Conservation (phyloP, 2,888 invertebrate genomes). For the Dione juno region DNA sequence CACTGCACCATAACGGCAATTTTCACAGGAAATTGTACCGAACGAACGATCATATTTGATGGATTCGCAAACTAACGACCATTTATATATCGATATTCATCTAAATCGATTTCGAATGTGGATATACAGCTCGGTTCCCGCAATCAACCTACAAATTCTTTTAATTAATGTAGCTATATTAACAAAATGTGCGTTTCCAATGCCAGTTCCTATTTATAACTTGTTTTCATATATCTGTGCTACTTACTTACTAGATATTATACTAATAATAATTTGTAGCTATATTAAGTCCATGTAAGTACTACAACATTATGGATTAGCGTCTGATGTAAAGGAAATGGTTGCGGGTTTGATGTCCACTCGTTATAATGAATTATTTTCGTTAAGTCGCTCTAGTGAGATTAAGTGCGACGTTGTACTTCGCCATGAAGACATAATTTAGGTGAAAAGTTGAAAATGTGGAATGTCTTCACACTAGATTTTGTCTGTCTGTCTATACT, state of each 20-base stretch:
- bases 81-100: slow-evolving; percentile 38
- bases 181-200: slow-evolving; percentile 16
- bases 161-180: slow-evolving; percentile 32
- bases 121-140: slow-evolving; percentile 32
- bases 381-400: too few species aligned
- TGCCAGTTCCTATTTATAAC: slow-evolving; percentile 24
- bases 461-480: too few species aligned
- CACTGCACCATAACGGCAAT: slow-evolving; percentile 3
- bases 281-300: too few species aligned
- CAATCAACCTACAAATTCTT: slow-evolving; percentile 39
- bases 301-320: too few species aligned
- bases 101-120: slow-evolving; percentile 39
- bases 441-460: too few species aligned
- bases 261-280: too few species aligned
- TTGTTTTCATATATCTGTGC: background rate
- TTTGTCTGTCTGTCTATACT: too few species aligned
- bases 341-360: too few species aligned
- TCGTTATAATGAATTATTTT: too few species aligned
- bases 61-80: slow-evolving; percentile 29
- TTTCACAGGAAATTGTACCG: slow-evolving; percentile 42
- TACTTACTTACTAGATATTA: background rate
- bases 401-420: too few species aligned
- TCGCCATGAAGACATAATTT: too few species aligned
- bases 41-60: slow-evolving; percentile 43
- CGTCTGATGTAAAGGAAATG: too few species aligned